Base-by-base conservation (phyloP, 1,140 invertebrate species). In the Himalopsyche phryganea region DNA sequence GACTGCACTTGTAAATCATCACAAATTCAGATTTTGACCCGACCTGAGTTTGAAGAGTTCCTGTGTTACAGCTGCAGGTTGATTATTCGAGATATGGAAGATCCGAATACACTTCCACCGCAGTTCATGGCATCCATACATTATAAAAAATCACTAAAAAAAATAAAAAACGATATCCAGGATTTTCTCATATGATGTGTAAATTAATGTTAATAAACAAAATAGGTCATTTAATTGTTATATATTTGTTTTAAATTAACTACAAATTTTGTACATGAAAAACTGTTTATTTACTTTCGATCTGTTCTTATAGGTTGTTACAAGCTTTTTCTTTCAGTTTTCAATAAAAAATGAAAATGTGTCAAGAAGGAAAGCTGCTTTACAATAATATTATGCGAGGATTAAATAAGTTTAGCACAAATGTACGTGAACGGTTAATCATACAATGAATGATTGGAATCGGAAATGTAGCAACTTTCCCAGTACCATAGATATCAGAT, bases 391-490 rank as follows among this genome's bases (percentile, higher is more conserved):
- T 54, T 38, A 55, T 55, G 41, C 38, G 38, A 52, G 33, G 60
- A 57, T 51, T 52, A 62, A 58, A 62, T 62, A 58, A 58, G 38
- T 62, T 45, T 53, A 58, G 60, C 60, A 61, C 54, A 47, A 54
- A 35, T 55, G 10, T 47, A 54, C 38, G 28, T 58, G 41, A 33
- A 54, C 54, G 51, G 47, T 62, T 46, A 52, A 19, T 17, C 11
- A 40, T 4, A 40, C 11, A 15, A 4, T 6, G 4, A 40, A 40
- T 40, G 15, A 13, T 13, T 15, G 4, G 38, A 40, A 13, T 13
- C n/a, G 38, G 38, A 15, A 15, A 15, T 56, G 50, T 40, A 56
- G 59, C 59, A 61, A 61, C 59, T 56, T 51, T 61, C 53, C 60
- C 47, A 57, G 33, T 51, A 44, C 17, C 33, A 18, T 54, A 41